These are phyloP conservation scores for Poeciliopsis infans DNA, from an alignment of 2,797 vertebrate species.

Conservation along the genomic window DNA sequence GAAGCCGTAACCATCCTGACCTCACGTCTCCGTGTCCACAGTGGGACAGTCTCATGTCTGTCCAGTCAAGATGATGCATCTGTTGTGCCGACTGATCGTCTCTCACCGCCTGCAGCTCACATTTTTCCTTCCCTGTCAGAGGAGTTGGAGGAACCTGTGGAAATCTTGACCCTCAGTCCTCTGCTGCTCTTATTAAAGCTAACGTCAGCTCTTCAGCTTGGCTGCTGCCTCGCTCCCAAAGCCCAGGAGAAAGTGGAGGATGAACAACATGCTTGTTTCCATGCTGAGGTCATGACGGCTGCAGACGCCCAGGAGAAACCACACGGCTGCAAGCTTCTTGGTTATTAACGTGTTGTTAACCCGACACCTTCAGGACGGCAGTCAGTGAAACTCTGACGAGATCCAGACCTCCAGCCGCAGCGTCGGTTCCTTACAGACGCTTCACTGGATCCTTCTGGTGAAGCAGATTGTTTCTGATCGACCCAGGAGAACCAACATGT, in stretches of 20 bases:
- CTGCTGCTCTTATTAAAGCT: constrained; percentile 55
- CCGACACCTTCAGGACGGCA: constrained; percentile 5
- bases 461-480: background rate
- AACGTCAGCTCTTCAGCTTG: constrained; percentile 56
- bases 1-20: too few species aligned
- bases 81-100: constrained; percentile 23
- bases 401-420: constrained; percentile 15
- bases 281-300: constrained; percentile 39
- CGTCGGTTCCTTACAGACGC: too few species aligned
- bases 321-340: background rate
- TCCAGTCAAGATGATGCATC: constrained; percentile 7
- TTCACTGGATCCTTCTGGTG: background rate
- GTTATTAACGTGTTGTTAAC: constrained; percentile 4
- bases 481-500: background rate
- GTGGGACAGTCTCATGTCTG: background rate
- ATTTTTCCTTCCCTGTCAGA: constrained; percentile 34
- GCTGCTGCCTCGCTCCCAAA: constrained; percentile 39
- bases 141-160: constrained; percentile 58
- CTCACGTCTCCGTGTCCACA: background rate
- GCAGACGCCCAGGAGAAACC: constrained; percentile 30
- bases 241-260: constrained; percentile 31
- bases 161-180: constrained; percentile 62
- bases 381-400: constrained; percentile 2
- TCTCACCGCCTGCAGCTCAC: constrained; percentile 25
- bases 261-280: constrained; percentile 49